These are phyloP conservation scores for Helleia helle DNA, from an alignment of 2,888 invertebrate species.

Conservation along the genomic window DNA sequence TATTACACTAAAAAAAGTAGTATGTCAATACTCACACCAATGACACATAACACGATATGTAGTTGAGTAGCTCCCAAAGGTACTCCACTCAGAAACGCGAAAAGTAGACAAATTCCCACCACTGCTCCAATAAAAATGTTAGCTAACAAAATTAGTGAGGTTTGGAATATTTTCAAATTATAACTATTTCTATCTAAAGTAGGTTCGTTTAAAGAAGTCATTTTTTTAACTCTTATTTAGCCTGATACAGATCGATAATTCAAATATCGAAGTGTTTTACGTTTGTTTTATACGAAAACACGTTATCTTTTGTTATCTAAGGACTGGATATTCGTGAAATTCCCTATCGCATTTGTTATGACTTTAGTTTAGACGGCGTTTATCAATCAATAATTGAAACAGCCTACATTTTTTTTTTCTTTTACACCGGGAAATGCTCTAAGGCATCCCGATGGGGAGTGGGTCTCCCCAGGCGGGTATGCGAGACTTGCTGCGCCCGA, in stretches of 20 bases:
- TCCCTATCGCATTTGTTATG: no score
- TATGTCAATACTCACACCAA: conserved; percentile 43
- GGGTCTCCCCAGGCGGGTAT: no score
- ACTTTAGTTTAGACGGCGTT: no score
- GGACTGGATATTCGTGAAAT: no score
- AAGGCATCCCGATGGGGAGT: no score
- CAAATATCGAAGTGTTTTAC: neutral
- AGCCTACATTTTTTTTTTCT: no score
- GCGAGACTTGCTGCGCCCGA: no score
- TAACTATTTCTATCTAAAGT: conserved; percentile 18
- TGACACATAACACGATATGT: conserved; percentile 48
- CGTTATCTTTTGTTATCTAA: neutral
- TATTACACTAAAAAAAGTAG: no score
- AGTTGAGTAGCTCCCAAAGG: conserved; percentile 33
- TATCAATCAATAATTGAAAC: no score
- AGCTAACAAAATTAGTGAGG: conserved; percentile 36
- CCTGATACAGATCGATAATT: neutral
- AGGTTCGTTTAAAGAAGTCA: neutral
- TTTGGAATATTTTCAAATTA: conserved; percentile 35
- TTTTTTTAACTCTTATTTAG: neutral
- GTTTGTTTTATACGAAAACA: neutral
- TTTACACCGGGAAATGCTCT: no score
- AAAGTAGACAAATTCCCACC: conserved; percentile 34
- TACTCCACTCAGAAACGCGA: conserved; percentile 32
- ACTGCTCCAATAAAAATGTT: conserved; percentile 46